Evolutionary conservation across 2,888 invertebrate genomes (phyloP), one percentile per base, ranked within the genome.

Genomic region (Cybosia mesomella): DNA sequence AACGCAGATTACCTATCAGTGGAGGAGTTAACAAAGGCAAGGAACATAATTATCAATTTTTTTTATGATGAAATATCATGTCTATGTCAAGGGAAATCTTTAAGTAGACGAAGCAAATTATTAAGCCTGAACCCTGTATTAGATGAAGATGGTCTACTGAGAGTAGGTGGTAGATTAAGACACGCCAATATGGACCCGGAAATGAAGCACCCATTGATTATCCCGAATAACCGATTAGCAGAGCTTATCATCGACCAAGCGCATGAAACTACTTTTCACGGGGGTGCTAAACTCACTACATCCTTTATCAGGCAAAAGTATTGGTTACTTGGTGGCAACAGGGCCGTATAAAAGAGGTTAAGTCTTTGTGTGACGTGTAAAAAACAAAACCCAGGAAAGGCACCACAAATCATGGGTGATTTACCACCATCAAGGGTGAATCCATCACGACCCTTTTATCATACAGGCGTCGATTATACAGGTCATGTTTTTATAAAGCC

Each of bases 321-420:
- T 53, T 62, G 62, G 62, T 53, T 62, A n/a, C 9, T 53, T 24
- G 32, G 62, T 9, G 49, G 49, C n/a, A 62, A 62, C 28, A 32
- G 32, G 18, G 18, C 61, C 18, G 32, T 53, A 49, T 53, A 61
- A 28, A 53, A 61, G 28, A 18, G 18, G 9, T 18, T 61, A 43
- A 18, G 15, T 49, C 28, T 28, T 8, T 53, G 49, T 36, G 60
- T 60, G 21, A 60, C n/a, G 36, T 60, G 60, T 22, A 43, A 22
- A 24, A 60, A 22, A 11, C 28, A 28, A 2, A 61, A n/a, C 18
- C 28, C 61, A 10, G 32, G 15, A 24, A 39, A 53, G n/a, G 49
- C 22, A 28, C 34, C 11, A n/a, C 34, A 63, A 63, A 11, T 62
- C 7, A 62, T 62, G 62, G 62, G 54, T 15, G 53, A 53, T 28